phyloP scores from a whole-genome alignment of 2,113 vertebrate genomes.

The Chiloscyllium plagiosum region DNA sequence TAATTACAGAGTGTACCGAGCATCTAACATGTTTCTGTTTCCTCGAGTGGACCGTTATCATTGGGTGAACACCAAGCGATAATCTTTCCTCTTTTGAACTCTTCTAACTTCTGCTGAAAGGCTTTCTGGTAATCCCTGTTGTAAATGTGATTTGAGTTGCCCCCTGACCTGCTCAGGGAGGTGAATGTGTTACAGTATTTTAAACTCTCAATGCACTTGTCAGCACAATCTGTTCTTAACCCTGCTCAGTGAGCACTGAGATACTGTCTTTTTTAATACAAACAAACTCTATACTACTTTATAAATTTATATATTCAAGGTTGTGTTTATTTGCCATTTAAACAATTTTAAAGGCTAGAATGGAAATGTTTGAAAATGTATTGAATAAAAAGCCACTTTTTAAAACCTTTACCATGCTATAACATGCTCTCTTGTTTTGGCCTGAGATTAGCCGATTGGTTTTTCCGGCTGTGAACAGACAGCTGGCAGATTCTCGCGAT shows the following conservation, averaged over 20 bases:
- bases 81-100: constrained; percentile 26
- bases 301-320: not conserved
- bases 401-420: not conserved
- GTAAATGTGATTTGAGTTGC: not conserved
- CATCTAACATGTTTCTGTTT: constrained; percentile 53
- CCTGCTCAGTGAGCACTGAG: not conserved
- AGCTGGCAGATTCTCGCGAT: no score
- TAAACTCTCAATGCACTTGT: not conserved
- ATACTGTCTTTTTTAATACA: not conserved
- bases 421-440: no score
- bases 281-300: not conserved
- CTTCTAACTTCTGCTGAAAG: not conserved
- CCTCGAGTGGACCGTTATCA: constrained; percentile 80
- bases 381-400: constrained; percentile 32
- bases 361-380: constrained; percentile 31
- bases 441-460: not conserved
- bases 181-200: not conserved
- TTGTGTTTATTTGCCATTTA: not conserved
- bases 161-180: not conserved
- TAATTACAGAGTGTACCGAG: constrained; percentile 52
- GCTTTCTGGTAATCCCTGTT: not conserved
- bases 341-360: constrained; percentile 16
- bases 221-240: not conserved
- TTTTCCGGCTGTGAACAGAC: no score
- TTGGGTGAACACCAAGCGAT: constrained; percentile 77